phyloP scores from a whole-genome alignment of 2,888 invertebrate species.

The Rhimphoctona megacephalus region DNA sequence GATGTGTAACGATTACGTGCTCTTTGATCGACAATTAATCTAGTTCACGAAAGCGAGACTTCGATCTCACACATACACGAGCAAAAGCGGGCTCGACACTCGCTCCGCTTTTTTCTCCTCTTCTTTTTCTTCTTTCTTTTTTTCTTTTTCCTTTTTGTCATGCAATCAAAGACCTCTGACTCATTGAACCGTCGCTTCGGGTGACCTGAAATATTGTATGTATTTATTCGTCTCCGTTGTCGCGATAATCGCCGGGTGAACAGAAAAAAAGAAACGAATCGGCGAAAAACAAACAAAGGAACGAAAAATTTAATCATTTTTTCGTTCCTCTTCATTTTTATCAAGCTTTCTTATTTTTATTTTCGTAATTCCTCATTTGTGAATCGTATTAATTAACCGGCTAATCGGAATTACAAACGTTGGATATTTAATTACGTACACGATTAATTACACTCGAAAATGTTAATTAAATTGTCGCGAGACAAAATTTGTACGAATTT shows the following conservation, averaged over 20 bases:
- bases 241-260: not conserved
- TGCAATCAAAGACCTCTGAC: slow-evolving; percentile 53
- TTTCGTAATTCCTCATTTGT: not conserved
- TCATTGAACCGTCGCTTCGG: slow-evolving; percentile 34
- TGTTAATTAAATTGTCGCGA: not conserved
- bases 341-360: not conserved
- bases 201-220: slow-evolving; percentile 34
- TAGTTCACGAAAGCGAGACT: slow-evolving; percentile 59
- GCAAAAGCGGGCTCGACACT: slow-evolving; percentile 1
- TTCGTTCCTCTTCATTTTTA: not conserved
- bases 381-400: not conserved
- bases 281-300: slow-evolving; percentile 7
- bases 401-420: not conserved
- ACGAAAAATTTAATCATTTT: not conserved
- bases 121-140: slow-evolving; percentile 9
- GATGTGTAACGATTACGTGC: slow-evolving; percentile 31
- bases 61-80: slow-evolving; percentile 39
- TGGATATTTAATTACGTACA: not conserved
- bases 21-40: slow-evolving; percentile 55
- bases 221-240: slow-evolving; percentile 15
- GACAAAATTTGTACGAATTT: not conserved
- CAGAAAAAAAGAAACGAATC: not conserved
- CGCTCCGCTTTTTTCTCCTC: slow-evolving; percentile 1
- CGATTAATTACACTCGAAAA: not conserved
- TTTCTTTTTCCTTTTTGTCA: not conserved